Evolutionary conservation across 2,888 invertebrate species (phyloP), one percentile per base, ranked within the genome.

Genomic region (Pelosia muscerda): DNA sequence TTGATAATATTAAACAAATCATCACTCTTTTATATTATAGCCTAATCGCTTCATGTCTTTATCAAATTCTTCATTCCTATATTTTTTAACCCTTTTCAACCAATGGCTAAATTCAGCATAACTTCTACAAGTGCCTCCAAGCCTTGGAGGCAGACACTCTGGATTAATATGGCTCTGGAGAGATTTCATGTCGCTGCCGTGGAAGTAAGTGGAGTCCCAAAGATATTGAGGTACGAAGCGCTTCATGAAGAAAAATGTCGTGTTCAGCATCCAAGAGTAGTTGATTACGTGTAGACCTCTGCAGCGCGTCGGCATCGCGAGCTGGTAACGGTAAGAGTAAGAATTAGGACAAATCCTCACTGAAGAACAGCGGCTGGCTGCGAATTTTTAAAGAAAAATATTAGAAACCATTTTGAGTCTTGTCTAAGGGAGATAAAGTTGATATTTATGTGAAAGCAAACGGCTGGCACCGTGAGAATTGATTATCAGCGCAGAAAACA

Each of bases 191-290:
- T 95, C 92, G 70, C 72, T 80, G 11, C 94, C 93, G 71, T 95
- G 94, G 80, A 95, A 95, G 74, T 86, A 85, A 28, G 94, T 91
- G 49, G 83, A 87, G 60, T 95, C 93, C 84, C 95, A 95, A 91
- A 97, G 96, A 25, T 93, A 84, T 38, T 96, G 94, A 67, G 96
- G 96, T 31, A 98, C 93, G 75, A 98, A 96, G 6, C 97, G 96
- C 81, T 97, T 97, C 90, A 98, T 97, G 42, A 97, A 94, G 72
- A 96, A 96, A 85, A 96, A 97, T 75, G 97, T 96, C 2, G 97
- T 96, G 88, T 97, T 97, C 79, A 98, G 96, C 2, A 97, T 92
- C 97, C 97, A 97, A 25, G 97, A 97, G 88, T 97, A 97, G 88
- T 97, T 96, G 38, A 97, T 95, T 70, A 98, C 96, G 90, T 98